These are phyloP conservation scores for Oreochromis niloticus DNA, from an alignment of 2,113 vertebrate species.

Conservation along the genomic window DNA sequence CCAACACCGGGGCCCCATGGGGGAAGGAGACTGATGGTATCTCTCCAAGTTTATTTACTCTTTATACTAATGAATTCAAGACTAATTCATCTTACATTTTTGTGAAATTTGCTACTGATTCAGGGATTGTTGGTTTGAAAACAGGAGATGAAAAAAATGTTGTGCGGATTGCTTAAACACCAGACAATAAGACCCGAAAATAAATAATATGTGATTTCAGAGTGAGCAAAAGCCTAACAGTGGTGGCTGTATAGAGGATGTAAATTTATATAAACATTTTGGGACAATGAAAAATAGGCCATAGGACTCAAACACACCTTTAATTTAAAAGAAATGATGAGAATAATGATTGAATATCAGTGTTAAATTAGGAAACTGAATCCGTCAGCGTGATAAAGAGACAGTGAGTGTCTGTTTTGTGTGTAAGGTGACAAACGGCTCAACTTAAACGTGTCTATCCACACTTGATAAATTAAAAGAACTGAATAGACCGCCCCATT, in stretches of 20 bases:
- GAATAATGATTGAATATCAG: background rate
- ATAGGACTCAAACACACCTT: background rate
- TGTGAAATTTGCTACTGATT: background rate
- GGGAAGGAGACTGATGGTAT: background rate
- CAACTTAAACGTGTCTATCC: background rate
- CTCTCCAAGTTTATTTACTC: background rate
- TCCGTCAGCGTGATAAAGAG: background rate
- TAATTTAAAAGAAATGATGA: background rate
- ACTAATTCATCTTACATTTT: background rate
- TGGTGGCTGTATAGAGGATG: background rate
- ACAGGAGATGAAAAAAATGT: background rate
- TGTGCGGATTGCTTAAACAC: fast-evolving
- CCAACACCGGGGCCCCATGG: background rate
- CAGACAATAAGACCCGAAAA: background rate
- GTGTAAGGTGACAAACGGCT: background rate
- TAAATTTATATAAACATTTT: background rate
- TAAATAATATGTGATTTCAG: background rate
- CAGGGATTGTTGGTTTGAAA: background rate
- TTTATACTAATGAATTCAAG: background rate
- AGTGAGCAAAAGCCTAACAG: background rate
- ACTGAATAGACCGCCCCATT: fast-evolving
- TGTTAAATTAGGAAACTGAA: background rate
- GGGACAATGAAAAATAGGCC: background rate
- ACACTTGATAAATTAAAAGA: background rate
- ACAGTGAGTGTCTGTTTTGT: background rate